Evolutionary conservation across 2,888 invertebrate genomes (phyloP), one percentile per base, ranked within the genome.

Genomic region (Eilema caniola): DNA sequence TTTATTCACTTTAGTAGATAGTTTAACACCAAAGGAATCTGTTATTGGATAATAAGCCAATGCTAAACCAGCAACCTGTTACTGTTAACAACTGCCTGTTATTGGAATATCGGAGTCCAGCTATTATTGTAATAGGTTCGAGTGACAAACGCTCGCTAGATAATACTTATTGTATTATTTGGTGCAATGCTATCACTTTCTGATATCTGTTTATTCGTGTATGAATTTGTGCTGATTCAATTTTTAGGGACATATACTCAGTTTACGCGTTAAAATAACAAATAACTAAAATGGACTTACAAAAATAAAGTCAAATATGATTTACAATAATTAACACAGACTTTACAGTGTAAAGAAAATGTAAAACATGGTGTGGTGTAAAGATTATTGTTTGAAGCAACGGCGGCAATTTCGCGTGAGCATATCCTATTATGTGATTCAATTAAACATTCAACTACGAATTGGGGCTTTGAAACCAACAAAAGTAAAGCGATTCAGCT

Each of bases 391-490:
- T 70, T 62, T 60, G 70, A 74, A 47, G 20, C 47, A 74, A 66
- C 77, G 77, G 64, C 71, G 76, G 77, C 79, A 77, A 72, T 75
- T 73, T 77, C 67, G 67, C 20, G 78, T 78, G 78, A 76, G 78
- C 78, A 82, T 82, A 80, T 86, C 77, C 86, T 85, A 82, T 87
- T 84, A 84, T 84, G 84, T 74, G 86, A 89, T 90, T 89, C 86
- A 89, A 89, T 91, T 89, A 90, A 85, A 88, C 82, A 85, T 87
- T 86, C 83, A 80, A 77, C 83, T 83, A 83, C 56, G 71, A 56
- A 79, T 72, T 71, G 74, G 74, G 82, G 74, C 79, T 73, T 77
- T 78, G 79, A 76, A 73, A 69, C 31, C 67, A 69, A 81, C 76
- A 73, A 62, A n/a, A 61, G n/a, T 33, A 65, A 69, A 69, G 65